These are phyloP conservation scores for Hydriomena furcata DNA, from an alignment of 2,888 invertebrate genomes.

Conservation along the genomic window DNA sequence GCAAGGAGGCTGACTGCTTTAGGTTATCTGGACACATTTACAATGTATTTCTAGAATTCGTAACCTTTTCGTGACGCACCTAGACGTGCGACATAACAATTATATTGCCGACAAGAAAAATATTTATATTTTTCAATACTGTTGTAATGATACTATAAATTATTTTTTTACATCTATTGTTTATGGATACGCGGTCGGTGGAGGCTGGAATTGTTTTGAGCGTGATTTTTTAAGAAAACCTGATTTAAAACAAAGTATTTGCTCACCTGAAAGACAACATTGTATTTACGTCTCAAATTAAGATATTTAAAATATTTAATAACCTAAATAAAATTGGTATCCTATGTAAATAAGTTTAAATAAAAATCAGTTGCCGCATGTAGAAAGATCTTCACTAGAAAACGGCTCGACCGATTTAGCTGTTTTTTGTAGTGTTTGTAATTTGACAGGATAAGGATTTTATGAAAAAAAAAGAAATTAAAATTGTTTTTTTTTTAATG, in stretches of 20 bases:
- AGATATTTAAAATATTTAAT: no score
- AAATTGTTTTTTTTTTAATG: no score
- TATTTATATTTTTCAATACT: background rate
- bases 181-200: background rate
- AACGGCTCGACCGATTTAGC: no score
- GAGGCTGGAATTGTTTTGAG: constrained; percentile 4
- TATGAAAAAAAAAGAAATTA: no score
- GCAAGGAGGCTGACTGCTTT: constrained; percentile 32
- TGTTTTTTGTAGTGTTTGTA: no score
- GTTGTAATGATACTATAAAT: constrained; percentile 6
- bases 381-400: no score
- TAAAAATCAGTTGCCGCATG: no score
- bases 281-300: background rate
- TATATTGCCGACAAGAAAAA: background rate
- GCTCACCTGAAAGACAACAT: no score
- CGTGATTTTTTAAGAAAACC: background rate
- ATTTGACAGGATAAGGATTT: no score
- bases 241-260: no score
- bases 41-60: constrained; percentile 26
- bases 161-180: constrained; percentile 13
- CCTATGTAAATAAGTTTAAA: no score
- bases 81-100: background rate
- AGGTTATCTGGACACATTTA: constrained; percentile 14
- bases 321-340: no score
- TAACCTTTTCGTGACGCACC: constrained; percentile 29